Base-by-base conservation (phyloP, 2,113 vertebrate species). In the Chaetops frenatus region DNA sequence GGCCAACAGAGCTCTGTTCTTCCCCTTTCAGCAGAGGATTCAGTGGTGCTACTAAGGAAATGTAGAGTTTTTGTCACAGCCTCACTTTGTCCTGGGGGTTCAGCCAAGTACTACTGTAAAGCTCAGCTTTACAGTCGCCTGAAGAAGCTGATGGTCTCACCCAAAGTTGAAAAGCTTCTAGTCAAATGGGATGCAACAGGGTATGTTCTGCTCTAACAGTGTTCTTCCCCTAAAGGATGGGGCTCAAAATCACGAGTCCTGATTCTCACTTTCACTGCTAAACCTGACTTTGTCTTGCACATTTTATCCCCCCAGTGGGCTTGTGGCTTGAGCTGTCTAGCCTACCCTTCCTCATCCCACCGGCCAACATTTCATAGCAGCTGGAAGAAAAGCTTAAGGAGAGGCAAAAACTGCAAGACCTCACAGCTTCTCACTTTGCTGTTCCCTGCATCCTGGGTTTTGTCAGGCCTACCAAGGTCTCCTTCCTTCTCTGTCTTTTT, bases 231-330 rank as follows among this genome's bases (percentile, higher is more conserved):
- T 58, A 18, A 29, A 77, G 18, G 11, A 17, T 62, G 24, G 29
- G 27, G 10, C 60, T 86, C 2, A 7, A 45, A 83, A 76, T n/a
- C 48, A 0, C 0, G 4, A 64, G 12, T 76, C 12, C 28, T 31
- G n/a, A 57, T 64, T 91, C 33, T 88, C 15, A 17, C n/a, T 62
- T 62, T 24, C 10, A 27, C 47, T 88, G 48, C 38, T 81, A 2
- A 13, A 47, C 27, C 7, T 1, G 2, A 12, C 12, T 38, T 64
- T 36, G 14, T 54, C 24, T 40, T 0, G 1, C 11, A 16, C 2
- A 1, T 81, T 71, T 61, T 82, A 29, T 73, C 40, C 11, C 14
- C 11, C 21, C 28, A 27, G 20, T 38, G 24, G 36, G 10, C 27
- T 83, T 88, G 29, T 77, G 64, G 10, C 56, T 87, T 56, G 50